Evolutionary conservation across 2,797 vertebrate genomes (phyloP), one percentile per base, ranked within the genome.

Genomic region (Syngnathus acus): DNA sequence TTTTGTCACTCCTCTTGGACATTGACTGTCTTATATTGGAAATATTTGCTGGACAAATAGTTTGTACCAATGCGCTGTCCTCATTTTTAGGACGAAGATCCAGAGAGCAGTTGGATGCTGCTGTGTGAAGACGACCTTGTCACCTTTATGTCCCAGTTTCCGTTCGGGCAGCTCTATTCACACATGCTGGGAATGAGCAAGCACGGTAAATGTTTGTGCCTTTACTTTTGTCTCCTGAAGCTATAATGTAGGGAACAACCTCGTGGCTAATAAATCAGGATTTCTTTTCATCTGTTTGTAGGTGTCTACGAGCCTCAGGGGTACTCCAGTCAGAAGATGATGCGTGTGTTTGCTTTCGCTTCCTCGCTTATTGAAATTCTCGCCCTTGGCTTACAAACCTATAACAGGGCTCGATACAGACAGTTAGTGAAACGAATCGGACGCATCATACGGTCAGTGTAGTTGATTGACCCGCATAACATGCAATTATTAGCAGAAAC

Each of bases 371-470:
- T 98, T 60, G 95, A 98, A 72, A 87, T 98, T 72, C 88, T 99
- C 1, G 93, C 96, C 38, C 84, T 89, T 1, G 97, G 97, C 0
- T 83, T 99, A 21, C 94, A 96, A 80, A 98, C 96, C 0, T 99
- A 97, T 83, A 97, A 99, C 81, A 91, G 97, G 80, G 94, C 95
- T 1, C 91, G 95, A 6, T 99, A 99, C 76, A 89, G 97, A 61
- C 96, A 97, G 83, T 93, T 99, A 54, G 97, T 99, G 67, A 99
- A 99, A 82, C 90, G 95, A 55, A 94, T 99, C 55, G 97, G 97
- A 67, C 94, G 92, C 71, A 93, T 95, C 81, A 99, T 99, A 84
- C 91, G 97, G 97, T 97, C 78, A 80, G 85, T 81, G 14, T 37
- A 19, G 9, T 39, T 39, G 23, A 26, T n/a, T 37, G 14, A 37